Conservation (phyloP, 2,797 vertebrate species). For the Poeciliopsis infans region DNA sequence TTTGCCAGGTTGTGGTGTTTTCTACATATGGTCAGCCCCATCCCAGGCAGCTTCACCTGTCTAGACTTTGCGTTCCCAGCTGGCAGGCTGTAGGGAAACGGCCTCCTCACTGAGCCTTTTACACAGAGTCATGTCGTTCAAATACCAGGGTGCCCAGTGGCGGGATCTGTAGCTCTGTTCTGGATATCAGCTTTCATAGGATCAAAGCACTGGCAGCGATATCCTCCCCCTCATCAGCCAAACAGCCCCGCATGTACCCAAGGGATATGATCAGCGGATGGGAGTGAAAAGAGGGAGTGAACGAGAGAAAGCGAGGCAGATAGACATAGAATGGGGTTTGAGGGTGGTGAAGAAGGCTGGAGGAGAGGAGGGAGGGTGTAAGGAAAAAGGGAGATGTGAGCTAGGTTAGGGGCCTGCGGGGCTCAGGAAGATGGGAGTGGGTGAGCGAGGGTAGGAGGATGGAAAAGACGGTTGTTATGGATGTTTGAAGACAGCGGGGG, state of each 20-base stretch:
- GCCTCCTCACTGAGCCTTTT: constrained; percentile 69
- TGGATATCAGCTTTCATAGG: constrained; percentile 78
- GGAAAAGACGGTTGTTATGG: constrained; percentile 72
- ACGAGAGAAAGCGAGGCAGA: constrained; percentile 28
- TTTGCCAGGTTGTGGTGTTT: constrained; percentile 23
- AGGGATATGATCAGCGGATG: constrained; percentile 70
- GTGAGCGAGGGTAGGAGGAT: constrained; percentile 62
- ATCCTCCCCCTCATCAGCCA: constrained; percentile 75
- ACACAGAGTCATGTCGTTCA: constrained; percentile 69
- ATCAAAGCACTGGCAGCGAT: constrained; percentile 81
- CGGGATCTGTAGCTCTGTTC: constrained; percentile 73
- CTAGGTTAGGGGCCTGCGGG: constrained; percentile 77
- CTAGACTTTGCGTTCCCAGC: constrained; percentile 71
- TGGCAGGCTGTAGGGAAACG: constrained; percentile 64
- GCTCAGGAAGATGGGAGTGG: constrained; percentile 64
- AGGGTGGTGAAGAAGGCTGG: constrained; percentile 45
- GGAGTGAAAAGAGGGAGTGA: constrained; percentile 43
- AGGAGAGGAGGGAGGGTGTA: constrained; percentile 58
- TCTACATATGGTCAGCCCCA: constrained; percentile 48
- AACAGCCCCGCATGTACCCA: constrained; percentile 71
- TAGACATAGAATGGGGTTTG: constrained; percentile 14
- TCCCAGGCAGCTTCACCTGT: constrained; percentile 67
- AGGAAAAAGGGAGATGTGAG: constrained; percentile 66
- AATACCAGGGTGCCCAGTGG: constrained; percentile 77
- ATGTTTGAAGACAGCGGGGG: constrained; percentile 75